Percentiles rank a stretch among this genome's conserved stretches.
phyloP scores from a whole-genome alignment of 2,113 vertebrate species.

The Archocentrus centrarchus region DNA sequence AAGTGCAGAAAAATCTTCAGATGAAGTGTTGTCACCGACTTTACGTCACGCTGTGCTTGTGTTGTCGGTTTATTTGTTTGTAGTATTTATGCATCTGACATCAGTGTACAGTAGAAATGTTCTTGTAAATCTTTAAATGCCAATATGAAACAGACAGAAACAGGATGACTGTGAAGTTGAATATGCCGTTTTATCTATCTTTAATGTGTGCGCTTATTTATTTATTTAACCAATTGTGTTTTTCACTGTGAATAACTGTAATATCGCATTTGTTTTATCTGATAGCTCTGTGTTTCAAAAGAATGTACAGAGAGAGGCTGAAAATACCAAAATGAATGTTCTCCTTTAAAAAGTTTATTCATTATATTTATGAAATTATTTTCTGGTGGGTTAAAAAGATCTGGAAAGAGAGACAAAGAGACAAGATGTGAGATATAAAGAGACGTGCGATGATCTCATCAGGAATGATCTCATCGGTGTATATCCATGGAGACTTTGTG shows the following conservation, averaged over 20 bases:
- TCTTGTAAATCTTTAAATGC: background rate
- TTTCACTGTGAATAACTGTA: background rate
- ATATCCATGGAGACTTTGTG: constrained; percentile 16
- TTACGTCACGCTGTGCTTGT: background rate
- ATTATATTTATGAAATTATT: background rate
- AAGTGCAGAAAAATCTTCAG: background rate
- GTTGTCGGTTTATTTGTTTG: constrained; percentile 12
- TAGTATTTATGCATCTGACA: constrained; percentile 15
- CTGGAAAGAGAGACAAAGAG: background rate
- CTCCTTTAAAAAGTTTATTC: background rate
- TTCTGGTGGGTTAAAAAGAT: background rate
- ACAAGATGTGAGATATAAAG: background rate
- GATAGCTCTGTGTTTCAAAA: background rate
- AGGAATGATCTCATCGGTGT: constrained; percentile 64
- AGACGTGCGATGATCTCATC: constrained; percentile 65
- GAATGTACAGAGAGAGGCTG: accelerated
- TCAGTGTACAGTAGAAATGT: background rate
- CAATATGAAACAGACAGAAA: background rate
- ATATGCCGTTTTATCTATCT: constrained; percentile 13
- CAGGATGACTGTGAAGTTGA: background rate
- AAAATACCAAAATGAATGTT: background rate
- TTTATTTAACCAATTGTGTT: background rate
- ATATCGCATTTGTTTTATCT: background rate
- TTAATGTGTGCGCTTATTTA: constrained; percentile 10
- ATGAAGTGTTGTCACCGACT: background rate